Evolutionary conservation across 2,797 vertebrate genomes (phyloP), one percentile per base, ranked within the genome.

Genomic region (Pseudochromis fuscus): DNA sequence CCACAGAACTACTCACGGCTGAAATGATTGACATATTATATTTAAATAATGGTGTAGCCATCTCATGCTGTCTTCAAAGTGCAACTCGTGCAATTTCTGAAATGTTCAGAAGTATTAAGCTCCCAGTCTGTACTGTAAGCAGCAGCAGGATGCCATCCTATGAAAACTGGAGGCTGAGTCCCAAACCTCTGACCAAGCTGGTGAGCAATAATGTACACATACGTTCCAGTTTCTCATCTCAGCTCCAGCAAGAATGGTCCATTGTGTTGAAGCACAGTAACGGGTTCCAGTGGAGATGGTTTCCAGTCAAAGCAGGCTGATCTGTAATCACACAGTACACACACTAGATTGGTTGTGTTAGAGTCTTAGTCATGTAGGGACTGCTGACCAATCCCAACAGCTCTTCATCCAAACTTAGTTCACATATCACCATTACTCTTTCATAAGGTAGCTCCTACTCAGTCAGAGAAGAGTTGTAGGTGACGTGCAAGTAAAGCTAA

Each of bases 1-100:
- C 88, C 86, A 79, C 90, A 90, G 86, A 88, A 28, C 67, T 65
- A 78, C 87, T 90, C 88, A 67, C 46, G 86, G 83, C 84, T 89
- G 84, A 78, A 87, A 89, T 94, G 93, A 94, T 90, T 93, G 91
- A 91, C 89, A 87, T 88, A 89, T 92, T 91, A 88, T 87, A 87
- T 94, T 93, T 89, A 92, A 92, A 93, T 92, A 89, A 84, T 64
- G 86, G 89, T 84, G 85, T 80, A 75, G 61, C 84, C 79, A 73
- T 84, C 79, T 79, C 67, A 58, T 52, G 81, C 77, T 73, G 66
- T 82, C 87, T 64, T 87, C 80, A 88, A 91, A 91, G 81, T 90
- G 90, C 84, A 88, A 89, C 79, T 79, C n/a, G 46, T 84, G 90
- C 90, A 90, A 85, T 90, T 93, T 92, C 85, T 85, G 66, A 85